Conservation (phyloP, 2,113 vertebrate genomes). For the Polypterus senegalus region DNA sequence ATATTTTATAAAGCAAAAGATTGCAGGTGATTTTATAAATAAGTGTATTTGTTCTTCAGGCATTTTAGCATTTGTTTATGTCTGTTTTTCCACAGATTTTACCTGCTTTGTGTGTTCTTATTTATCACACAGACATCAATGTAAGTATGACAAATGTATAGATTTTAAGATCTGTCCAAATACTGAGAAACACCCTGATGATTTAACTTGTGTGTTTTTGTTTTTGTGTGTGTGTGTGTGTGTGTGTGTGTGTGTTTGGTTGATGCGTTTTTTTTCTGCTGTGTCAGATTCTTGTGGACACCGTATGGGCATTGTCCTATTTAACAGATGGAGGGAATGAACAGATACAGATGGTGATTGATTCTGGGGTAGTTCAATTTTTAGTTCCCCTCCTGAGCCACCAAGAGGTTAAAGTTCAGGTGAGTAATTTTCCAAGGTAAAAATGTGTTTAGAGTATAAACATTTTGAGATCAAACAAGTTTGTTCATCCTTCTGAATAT, state of each 20-base stretch:
- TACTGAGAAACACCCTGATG: too few relatives aligned
- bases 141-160: conserved; percentile 59
- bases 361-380: conserved; percentile 93
- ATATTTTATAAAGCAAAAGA: too few relatives aligned
- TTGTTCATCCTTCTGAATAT: too few relatives aligned
- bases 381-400: conserved; percentile 95
- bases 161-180: too few relatives aligned
- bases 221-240: too few relatives aligned
- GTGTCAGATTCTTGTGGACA: conserved; percentile 89
- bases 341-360: conserved; percentile 98
- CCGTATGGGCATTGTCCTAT: conserved; percentile 97
- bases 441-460: too few relatives aligned
- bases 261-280: conserved; percentile 12
- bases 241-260: too few relatives aligned
- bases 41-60: neutral
- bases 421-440: conserved; percentile 29
- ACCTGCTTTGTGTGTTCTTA: conserved; percentile 91
- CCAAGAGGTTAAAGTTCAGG: conserved; percentile 98
- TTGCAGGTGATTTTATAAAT: too few relatives aligned
- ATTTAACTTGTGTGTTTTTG: too few relatives aligned
- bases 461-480: too few relatives aligned
- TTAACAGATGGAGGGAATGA: conserved; percentile 96
- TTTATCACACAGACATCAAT: conserved; percentile 97
- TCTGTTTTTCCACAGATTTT: conserved; percentile 70
- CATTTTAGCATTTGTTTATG: conserved; percentile 10